Evolutionary conservation across 2,888 invertebrate genomes (phyloP), one percentile per base, ranked within the genome.

Genomic region (Octodonta nipae): DNA sequence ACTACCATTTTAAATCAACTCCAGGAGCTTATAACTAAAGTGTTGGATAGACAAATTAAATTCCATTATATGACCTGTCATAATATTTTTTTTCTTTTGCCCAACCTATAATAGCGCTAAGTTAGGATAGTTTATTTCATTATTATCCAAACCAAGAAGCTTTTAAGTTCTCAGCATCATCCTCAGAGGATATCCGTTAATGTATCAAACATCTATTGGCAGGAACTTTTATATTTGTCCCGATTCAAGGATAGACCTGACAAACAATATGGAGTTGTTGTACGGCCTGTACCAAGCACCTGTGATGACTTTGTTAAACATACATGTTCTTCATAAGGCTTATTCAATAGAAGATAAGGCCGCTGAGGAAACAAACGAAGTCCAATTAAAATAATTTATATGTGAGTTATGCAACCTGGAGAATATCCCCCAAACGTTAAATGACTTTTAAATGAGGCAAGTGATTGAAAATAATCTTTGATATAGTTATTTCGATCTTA

Each of bases 271-370:
- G 13, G 30, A 30, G 13, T 14, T 30, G 12, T 20, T 30, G 11
- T 6, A 6, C 12, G 30, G 30, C 3, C 15, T 30, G 7, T 15
- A 30, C 15, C 30, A 30, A 10, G 17, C 30, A 13, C n/a, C 20
- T 5, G 12, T 15, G 2, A 17, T 30, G 13, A 6, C 17, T 7
- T 3, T 30, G 17, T 7, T 30, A 2, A 30, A 30, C 30, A 22
- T 30, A 3, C 13, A 30, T 14, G 30, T 30, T 6, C 11, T 30
- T 8, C 30, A 30, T 10, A 16, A 20, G 15, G 30, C 30, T 6
- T 30, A 20, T 13, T 12, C 15, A 13, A 10, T 13, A 5, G n/a
- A n/a, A n/a, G n/a, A n/a, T n/a, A n/a, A n/a, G n/a, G n/a, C n/a
- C n/a, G n/a, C n/a, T n/a, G n/a, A n/a, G n/a, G n/a, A n/a, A n/a